phyloP scores from a whole-genome alignment of 2,888 invertebrate genomes.

The Drosophila subquinaria region DNA sequence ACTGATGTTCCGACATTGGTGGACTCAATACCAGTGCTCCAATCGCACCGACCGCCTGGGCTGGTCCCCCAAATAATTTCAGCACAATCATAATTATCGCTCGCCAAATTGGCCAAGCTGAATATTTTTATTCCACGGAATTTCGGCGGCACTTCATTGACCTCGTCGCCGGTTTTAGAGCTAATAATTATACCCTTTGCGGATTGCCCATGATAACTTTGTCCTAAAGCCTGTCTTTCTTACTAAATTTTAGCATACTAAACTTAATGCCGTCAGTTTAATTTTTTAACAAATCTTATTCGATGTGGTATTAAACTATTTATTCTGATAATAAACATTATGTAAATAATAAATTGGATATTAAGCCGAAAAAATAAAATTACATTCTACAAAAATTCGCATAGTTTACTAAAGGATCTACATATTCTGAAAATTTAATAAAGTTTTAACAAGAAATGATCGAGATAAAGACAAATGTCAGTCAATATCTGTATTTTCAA shows the following conservation, averaged over 20 bases:
- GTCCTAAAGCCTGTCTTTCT: conserved; percentile 2
- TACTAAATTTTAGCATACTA: conserved; percentile 4
- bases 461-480: neutral
- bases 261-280: neutral
- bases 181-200: conserved; percentile 57
- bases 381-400: no score
- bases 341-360: no score
- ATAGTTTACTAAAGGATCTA: neutral
- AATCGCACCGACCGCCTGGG: conserved; percentile 20
- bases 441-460: neutral
- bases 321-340: no score
- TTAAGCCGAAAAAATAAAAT: no score
- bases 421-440: neutral
- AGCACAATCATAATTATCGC: conserved; percentile 69
- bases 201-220: conserved; percentile 5
- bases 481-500: neutral
- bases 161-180: conserved; percentile 45
- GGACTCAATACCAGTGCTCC: conserved; percentile 56
- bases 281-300: neutral
- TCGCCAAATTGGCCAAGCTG: conserved; percentile 60
- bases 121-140: conserved; percentile 67
- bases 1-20: conserved; percentile 60
- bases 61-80: conserved; percentile 12
- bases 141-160: conserved; percentile 71
- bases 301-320: neutral